Conservation (phyloP, 2,113 vertebrate genomes). For the Ptychochromis oligacanthus region DNA sequence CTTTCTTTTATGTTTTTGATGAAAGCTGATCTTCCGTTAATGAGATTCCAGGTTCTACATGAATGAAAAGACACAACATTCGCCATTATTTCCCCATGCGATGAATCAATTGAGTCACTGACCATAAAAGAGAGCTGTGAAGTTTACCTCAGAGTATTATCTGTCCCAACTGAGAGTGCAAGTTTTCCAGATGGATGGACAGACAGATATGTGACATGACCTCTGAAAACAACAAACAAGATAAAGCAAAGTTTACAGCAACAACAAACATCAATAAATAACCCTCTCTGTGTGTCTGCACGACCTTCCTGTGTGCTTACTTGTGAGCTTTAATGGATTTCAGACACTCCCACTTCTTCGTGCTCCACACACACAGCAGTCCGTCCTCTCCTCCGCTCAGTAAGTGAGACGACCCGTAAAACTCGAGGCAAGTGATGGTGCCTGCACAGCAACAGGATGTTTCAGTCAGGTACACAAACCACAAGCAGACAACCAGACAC, state of each 20-base stretch:
- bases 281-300: neutral
- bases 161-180: constrained; percentile 93
- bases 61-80: neutral
- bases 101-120: fast-evolving
- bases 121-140: neutral
- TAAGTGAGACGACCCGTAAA: constrained; percentile 87
- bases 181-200: constrained; percentile 97
- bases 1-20: constrained; percentile 97
- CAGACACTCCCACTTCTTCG: constrained; percentile 94
- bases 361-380: constrained; percentile 93
- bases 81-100: fast-evolving
- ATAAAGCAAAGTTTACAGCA: neutral
- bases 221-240: constrained; percentile 75
- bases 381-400: constrained; percentile 95
- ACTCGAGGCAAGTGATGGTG: constrained; percentile 92
- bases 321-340: constrained; percentile 95
- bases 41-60: constrained; percentile 95
- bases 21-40: constrained; percentile 92
- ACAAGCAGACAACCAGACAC: neutral
- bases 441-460: constrained; percentile 73
- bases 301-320: constrained; percentile 72
- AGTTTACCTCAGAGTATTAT: constrained; percentile 90
- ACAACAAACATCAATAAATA: neutral
- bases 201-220: constrained; percentile 90
- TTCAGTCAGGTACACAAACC: neutral